These are phyloP conservation scores for Mormyrops attenuatus DNA, from an alignment of 2,797 vertebrate species.

Conservation along the genomic window DNA sequence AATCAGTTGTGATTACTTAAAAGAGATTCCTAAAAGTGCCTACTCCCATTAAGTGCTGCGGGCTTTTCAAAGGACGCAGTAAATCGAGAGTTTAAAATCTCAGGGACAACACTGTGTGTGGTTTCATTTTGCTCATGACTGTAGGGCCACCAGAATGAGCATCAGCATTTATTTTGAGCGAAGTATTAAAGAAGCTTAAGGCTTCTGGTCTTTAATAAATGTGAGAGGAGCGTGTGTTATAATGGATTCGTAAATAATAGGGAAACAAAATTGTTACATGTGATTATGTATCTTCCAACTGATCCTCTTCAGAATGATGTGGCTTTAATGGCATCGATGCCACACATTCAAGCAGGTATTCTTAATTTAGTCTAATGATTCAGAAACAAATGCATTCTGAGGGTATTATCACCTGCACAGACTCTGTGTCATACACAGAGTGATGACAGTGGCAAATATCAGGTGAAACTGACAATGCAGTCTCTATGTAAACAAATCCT, in stretches of 20 bases:
- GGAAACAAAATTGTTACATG: not conserved
- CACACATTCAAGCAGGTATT: not conserved
- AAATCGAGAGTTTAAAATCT: not conserved
- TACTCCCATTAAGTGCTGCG: not conserved
- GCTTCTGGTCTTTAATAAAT: not conserved
- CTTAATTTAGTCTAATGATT: not conserved
- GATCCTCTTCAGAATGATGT: not conserved
- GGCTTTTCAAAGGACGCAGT: not conserved
- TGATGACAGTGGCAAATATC: not conserved
- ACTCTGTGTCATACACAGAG: not conserved
- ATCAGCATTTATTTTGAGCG: not conserved
- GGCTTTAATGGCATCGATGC: not conserved
- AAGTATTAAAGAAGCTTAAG: not conserved
- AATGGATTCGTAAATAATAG: not conserved
- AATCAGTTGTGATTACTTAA: not conserved
- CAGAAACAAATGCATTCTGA: not conserved
- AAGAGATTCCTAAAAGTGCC: not conserved
- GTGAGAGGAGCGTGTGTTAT: not conserved
- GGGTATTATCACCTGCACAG: not conserved
- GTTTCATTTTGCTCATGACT: not conserved
- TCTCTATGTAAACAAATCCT: not conserved
- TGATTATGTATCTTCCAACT: not conserved
- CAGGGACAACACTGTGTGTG: not conserved
- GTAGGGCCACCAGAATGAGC: not conserved
- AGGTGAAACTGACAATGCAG: not conserved